Percentiles rank a stretch among this genome's conserved stretches.
Evolutionary conservation across 1,140 invertebrate genomes (phyloP).

Genomic region (Thrips palmi): DNA sequence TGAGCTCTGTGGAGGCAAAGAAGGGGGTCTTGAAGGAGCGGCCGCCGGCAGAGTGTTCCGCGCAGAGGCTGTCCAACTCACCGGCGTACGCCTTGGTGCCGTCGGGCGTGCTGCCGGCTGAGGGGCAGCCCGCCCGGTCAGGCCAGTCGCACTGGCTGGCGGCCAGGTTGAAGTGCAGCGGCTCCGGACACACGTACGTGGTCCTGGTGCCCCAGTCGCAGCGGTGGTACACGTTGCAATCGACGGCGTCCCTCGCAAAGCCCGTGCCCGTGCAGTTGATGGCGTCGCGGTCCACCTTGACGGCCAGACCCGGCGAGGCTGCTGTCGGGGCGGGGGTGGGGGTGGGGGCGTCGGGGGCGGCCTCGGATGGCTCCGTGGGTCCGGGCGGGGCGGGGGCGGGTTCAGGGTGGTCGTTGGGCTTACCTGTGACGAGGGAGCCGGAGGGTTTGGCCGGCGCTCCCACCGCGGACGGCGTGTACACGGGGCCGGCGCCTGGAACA

Average conservation of each 20-base stretch:
- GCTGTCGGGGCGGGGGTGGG: slow-evolving; percentile 1
- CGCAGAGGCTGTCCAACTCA: no score
- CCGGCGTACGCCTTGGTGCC: no score
- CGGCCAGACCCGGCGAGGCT: slow-evolving; percentile 8
- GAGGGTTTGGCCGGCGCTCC: no score
- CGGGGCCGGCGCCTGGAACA: no score
- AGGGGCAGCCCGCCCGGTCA: slow-evolving; percentile 13
- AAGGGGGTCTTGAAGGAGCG: no score
- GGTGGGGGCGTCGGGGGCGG: slow-evolving; percentile 2
- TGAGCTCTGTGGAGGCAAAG: no score
- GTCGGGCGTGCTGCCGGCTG: no score
- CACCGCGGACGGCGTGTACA: no score
- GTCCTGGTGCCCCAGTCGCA: slow-evolving; percentile 27
- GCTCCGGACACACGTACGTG: slow-evolving; percentile 25
- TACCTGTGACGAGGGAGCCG: no score
- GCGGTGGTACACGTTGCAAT: slow-evolving; percentile 45
- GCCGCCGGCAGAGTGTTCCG: no score
- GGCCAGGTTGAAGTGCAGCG: slow-evolving; percentile 32
- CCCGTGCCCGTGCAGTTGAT: slow-evolving; percentile 17
- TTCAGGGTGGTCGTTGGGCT: no score
- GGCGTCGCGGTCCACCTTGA: slow-evolving; percentile 5
- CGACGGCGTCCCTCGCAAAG: slow-evolving; percentile 31
- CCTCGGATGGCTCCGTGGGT: not conserved
- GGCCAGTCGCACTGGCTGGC: slow-evolving; percentile 23
- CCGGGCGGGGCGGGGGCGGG: slow-evolving; percentile 7